Conservation (phyloP, 2,113 vertebrate species). For the Cariama cristata region DNA sequence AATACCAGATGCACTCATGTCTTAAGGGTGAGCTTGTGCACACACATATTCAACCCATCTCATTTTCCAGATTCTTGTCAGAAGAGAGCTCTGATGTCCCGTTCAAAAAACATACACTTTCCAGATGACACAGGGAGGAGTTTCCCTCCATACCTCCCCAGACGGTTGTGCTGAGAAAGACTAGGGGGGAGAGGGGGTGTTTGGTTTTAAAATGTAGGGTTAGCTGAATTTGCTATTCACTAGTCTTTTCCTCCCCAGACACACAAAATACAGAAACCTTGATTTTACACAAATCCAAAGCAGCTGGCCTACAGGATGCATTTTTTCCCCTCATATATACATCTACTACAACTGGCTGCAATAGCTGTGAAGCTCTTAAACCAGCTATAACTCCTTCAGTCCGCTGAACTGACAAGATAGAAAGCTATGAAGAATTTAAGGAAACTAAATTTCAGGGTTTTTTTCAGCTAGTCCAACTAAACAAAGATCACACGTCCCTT, state of each 20-base stretch:
- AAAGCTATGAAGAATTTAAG: not conserved
- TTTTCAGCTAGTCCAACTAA: not conserved
- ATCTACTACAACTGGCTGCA: not conserved
- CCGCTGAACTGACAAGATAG: not conserved
- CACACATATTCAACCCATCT: not conserved
- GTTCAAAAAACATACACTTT: not conserved
- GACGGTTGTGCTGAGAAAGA: not conserved
- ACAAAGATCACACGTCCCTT: not conserved
- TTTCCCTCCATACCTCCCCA: not conserved
- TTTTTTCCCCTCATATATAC: not conserved
- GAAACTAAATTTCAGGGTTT: not conserved
- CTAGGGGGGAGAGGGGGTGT: not conserved
- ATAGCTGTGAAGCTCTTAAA: not conserved
- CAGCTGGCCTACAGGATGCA: not conserved
- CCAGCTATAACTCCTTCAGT: rapidly evolving
- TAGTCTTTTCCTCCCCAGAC: not conserved
- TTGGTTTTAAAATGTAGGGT: not conserved
- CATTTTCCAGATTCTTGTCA: not conserved
- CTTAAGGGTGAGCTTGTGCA: not conserved
- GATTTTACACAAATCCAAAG: not conserved
- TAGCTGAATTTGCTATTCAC: not conserved
- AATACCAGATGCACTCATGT: not conserved
- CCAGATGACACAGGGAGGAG: not conserved
- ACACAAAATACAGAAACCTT: not conserved
- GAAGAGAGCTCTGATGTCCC: not conserved